Conservation (phyloP, 2,888 invertebrate species). For the Yponomeuta cagnagella region DNA sequence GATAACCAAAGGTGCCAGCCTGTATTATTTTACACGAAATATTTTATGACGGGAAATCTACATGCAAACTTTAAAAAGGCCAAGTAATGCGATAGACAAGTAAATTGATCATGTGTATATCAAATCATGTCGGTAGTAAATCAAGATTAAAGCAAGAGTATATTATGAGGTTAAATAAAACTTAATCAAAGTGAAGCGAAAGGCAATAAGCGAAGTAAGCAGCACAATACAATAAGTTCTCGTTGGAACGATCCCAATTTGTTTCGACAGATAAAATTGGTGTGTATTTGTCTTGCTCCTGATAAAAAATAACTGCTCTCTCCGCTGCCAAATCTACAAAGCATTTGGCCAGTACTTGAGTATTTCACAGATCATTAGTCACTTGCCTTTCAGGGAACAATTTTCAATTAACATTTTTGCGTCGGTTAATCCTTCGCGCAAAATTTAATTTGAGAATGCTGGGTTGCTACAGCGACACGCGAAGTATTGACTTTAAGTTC, state of each 20-base stretch:
- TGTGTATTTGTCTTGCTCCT: conserved; percentile 10
- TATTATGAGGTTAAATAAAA: neutral
- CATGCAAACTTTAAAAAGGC: too few relatives aligned
- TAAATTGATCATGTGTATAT: too few relatives aligned
- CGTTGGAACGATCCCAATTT: conserved; percentile 47
- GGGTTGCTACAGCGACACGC: neutral
- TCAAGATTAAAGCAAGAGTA: too few relatives aligned
- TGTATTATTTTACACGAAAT: too few relatives aligned
- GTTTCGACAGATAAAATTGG: conserved; percentile 15
- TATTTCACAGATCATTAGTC: conserved; percentile 15
- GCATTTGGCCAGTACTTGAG: neutral
- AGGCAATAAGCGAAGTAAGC: conserved; percentile 1
- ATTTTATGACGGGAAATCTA: too few relatives aligned
- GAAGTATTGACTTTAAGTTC: neutral
- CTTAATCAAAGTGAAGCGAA: neutral
- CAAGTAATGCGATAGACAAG: too few relatives aligned
- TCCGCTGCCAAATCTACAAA: conserved; percentile 13
- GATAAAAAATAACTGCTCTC: conserved; percentile 4
- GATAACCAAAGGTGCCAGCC: too few relatives aligned
- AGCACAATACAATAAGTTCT: conserved; percentile 10
- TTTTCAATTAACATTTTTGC: conserved; percentile 7
- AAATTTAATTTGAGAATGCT: neutral
- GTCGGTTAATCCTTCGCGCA: neutral
- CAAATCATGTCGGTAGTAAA: too few relatives aligned
- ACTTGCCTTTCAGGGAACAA: neutral